Evolutionary conservation across 2,113 vertebrate genomes (phyloP).

Genomic region (Hippocampus guttulatus): DNA sequence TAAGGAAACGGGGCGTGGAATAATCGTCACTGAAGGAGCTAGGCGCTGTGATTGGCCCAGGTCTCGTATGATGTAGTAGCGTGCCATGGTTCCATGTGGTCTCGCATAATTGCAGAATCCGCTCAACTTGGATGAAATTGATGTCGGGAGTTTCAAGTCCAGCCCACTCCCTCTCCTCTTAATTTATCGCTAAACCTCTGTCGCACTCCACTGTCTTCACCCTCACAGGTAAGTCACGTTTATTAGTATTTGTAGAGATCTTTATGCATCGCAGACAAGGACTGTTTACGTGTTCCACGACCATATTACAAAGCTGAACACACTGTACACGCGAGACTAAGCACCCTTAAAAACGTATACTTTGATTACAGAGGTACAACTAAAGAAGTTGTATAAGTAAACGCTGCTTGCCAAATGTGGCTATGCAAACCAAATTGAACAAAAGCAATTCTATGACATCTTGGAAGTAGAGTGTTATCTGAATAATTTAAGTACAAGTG

Average conservation of each 20-base stretch:
- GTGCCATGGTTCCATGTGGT: conserved; percentile 59
- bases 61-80: conserved; percentile 57
- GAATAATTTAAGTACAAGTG: no score
- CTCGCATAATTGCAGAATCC: neutral
- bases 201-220: neutral
- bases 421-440: no score
- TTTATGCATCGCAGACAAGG: neutral
- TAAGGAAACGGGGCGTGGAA: conserved; percentile 56
- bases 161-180: neutral
- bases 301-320: neutral
- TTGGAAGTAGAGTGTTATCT: no score
- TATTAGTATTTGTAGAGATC: neutral
- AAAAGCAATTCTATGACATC: no score
- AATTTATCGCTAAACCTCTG: neutral
- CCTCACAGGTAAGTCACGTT: neutral
- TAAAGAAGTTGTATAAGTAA: neutral
- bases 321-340: neutral
- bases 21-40: conserved; percentile 9
- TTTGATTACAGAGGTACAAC: neutral
- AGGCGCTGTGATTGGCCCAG: conserved; percentile 59
- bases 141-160: neutral
- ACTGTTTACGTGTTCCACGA: neutral
- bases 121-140: neutral
- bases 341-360: neutral
- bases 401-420: neutral